phyloP scores from a whole-genome alignment of 2,113 vertebrate genomes.

The Dryoscopus gambensis region DNA sequence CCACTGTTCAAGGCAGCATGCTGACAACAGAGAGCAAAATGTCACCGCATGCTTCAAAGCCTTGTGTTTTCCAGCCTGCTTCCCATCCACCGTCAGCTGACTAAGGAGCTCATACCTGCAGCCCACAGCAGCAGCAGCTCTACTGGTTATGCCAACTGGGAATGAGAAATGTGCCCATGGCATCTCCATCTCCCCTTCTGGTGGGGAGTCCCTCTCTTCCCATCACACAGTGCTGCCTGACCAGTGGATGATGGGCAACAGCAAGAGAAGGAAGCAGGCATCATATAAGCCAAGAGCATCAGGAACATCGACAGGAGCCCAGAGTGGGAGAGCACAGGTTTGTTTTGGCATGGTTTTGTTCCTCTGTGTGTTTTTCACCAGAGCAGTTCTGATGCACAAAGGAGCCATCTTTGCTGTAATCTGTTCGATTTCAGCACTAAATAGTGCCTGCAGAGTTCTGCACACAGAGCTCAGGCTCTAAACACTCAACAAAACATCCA shows the following conservation, averaged over 20 bases:
- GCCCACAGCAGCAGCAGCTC: neutral
- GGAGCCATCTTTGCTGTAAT: neutral
- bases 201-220: neutral
- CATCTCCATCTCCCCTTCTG: neutral
- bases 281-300: neutral
- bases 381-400: neutral
- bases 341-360: neutral
- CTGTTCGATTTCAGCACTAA: neutral
- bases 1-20: neutral
- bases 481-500: neutral
- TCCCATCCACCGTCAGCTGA: neutral
- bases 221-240: neutral
- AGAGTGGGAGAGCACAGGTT: neutral
- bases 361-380: neutral
- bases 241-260: neutral
- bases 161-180: neutral
- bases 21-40: neutral
- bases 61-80: neutral
- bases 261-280: neutral
- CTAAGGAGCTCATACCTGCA: neutral
- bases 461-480: neutral
- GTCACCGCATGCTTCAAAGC: neutral
- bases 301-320: neutral
- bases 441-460: neutral
- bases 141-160: neutral